Evolutionary conservation across 2,113 vertebrate species (phyloP).

Genomic region (Tauraco erythrolophus): DNA sequence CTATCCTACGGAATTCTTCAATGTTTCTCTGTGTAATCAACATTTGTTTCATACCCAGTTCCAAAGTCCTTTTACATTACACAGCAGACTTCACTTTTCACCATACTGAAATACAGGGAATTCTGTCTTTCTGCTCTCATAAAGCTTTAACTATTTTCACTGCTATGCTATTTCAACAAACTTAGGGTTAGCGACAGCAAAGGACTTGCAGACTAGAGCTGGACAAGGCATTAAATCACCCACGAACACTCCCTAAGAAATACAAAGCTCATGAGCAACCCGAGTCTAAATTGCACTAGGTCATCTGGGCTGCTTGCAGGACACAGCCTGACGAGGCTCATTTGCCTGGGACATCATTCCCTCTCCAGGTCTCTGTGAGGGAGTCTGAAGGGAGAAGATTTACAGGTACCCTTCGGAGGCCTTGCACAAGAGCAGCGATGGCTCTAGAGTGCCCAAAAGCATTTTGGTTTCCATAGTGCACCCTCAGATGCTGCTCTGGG

Average conservation of each 20-base stretch:
- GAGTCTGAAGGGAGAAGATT: not conserved
- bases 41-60: not conserved
- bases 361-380: accelerated
- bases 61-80: not conserved
- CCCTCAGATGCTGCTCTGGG: not conserved
- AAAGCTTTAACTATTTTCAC: not conserved
- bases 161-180: not conserved
- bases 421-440: not conserved
- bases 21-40: not conserved
- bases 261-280: not conserved
- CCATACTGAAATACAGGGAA: not conserved
- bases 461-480: not conserved
- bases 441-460: not conserved
- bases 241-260: not conserved
- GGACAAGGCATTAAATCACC: not conserved
- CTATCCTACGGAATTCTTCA: not conserved
- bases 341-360: not conserved
- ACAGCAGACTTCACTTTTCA: not conserved
- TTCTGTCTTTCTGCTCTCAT: not conserved
- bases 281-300: not conserved
- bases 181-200: not conserved
- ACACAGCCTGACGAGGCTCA: not conserved
- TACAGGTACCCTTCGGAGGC: not conserved
- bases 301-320: not conserved
- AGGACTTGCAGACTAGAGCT: not conserved